Conservation (phyloP, 2,888 invertebrate genomes). For the Zaprionus lineosus region DNA sequence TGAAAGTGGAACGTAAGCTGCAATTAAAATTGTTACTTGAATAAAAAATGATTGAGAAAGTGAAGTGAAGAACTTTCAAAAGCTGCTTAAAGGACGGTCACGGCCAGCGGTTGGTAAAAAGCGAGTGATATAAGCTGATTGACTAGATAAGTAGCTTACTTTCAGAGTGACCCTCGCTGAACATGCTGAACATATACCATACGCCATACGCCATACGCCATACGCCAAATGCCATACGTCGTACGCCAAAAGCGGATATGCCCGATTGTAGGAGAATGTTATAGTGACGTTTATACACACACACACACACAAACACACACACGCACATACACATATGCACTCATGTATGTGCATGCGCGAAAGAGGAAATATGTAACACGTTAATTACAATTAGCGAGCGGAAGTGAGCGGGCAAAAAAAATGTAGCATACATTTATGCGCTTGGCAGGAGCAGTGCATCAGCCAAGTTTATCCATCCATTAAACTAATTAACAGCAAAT, state of each 20-base stretch:
- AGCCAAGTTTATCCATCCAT: slow-evolving; percentile 79
- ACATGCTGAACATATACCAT: slow-evolving; percentile 25
- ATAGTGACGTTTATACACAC: no score
- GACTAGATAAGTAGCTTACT: background rate
- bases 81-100: no score
- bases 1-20: no score
- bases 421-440: slow-evolving; percentile 52
- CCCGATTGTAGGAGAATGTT: slow-evolving; percentile 4
- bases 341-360: slow-evolving; percentile 2
- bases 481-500: slow-evolving; percentile 80
- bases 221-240: slow-evolving; percentile 35
- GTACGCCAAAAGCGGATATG: slow-evolving; percentile 40
- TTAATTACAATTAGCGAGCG: slow-evolving; percentile 73
- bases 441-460: slow-evolving; percentile 59
- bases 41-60: no score
- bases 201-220: slow-evolving; percentile 33
- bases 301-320: no score
- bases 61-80: no score
- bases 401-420: slow-evolving; percentile 55
- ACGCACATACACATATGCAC: no score
- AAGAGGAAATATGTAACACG: slow-evolving; percentile 68
- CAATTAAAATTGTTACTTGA: no score
- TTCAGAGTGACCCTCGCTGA: slow-evolving; percentile 14
- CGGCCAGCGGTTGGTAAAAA: no score
- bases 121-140: no score